Evolutionary conservation across 2,888 invertebrate genomes (phyloP), one percentile per base, ranked within the genome.

Genomic region (Caenorhabditis panamensis): DNA sequence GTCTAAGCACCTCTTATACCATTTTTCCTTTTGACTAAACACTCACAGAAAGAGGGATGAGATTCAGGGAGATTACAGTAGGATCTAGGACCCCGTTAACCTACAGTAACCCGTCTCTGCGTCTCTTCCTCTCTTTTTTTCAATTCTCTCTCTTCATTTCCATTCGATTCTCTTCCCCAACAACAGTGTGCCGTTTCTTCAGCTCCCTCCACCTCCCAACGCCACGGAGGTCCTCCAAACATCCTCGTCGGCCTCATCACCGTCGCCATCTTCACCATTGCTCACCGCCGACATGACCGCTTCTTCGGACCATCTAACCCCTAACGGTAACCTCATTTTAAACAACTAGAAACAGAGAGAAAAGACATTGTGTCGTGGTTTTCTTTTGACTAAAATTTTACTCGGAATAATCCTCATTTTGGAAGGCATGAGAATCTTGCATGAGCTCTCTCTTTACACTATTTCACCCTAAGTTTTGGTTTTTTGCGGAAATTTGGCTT

Each of bases 281-380:
- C 68, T n/a, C 69, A 61, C 58, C 24, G 61, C 58, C 64, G 79
- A 73, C 31, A 79, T 79, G 79, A 79, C 79, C 72, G 79, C 79
- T 73, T 79, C 79, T 47, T 37, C 67, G 68, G 72, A 79, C 22
- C 66, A 66, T 66, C 26, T 72, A 79, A 79, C 79, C 62, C 54
- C 79, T 79, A 79, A 79, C 71, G 79, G 79, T 79, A 41, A 20
- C 20, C 47, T 47, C 47, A 47, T 5, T 47, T 47, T 11, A 18
- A 66, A 8, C 36, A 41, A 49, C 36, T 24, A 5, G 20, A 20
- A 47, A 36, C 11, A 31, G 28, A 4, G 20, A 49, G 20, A 47
- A 58, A n/a, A n/a, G n/a, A n/a, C n/a, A n/a, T n/a, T n/a, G 61
- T 61, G 69, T 69, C 28, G 61, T 69, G 61, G 2, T 69, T 61